Evolutionary conservation across 2,888 invertebrate genomes (phyloP).

Genomic region (Leucophenga montana): DNA sequence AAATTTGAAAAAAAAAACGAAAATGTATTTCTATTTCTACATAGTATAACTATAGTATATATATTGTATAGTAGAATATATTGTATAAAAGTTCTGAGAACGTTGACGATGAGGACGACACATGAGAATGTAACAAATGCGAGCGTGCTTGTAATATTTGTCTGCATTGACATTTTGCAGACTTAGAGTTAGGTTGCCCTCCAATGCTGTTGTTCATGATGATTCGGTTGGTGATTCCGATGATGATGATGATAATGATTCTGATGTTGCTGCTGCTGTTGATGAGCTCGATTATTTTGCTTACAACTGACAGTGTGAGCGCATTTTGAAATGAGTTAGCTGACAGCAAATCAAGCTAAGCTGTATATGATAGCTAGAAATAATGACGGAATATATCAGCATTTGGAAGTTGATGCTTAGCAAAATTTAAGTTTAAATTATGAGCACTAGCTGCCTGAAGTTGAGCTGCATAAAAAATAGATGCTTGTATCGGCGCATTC

Average conservation of each 20-base stretch:
- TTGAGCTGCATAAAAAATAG: no score
- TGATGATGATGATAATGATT: no score
- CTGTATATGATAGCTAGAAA: conserved; percentile 17
- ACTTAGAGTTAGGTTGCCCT: conserved; percentile 27
- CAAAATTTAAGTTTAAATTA: no score
- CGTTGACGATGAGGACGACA: background rate
- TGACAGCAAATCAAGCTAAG: conserved; percentile 57
- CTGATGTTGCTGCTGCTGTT: conserved; percentile 44
- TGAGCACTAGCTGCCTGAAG: no score
- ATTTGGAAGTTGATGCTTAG: background rate
- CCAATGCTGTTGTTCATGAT: conserved; percentile 58
- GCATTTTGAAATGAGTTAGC: conserved; percentile 32
- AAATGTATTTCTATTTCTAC: no score
- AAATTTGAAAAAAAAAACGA: conserved; percentile 19
- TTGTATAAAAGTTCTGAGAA: background rate
- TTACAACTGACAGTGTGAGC: no score
- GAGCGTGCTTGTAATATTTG: background rate
- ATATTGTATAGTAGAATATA: no score
- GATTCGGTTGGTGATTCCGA: conserved; percentile 55
- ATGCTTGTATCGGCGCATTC: no score
- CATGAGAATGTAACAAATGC: conserved; percentile 18
- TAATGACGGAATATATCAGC: conserved; percentile 3
- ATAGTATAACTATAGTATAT: no score
- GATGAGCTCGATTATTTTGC: no score
- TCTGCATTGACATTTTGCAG: conserved; percentile 48